These are phyloP conservation scores for Pseudomyrmex flavicornis DNA, from an alignment of 1,140 invertebrate species.

Conservation along the genomic window DNA sequence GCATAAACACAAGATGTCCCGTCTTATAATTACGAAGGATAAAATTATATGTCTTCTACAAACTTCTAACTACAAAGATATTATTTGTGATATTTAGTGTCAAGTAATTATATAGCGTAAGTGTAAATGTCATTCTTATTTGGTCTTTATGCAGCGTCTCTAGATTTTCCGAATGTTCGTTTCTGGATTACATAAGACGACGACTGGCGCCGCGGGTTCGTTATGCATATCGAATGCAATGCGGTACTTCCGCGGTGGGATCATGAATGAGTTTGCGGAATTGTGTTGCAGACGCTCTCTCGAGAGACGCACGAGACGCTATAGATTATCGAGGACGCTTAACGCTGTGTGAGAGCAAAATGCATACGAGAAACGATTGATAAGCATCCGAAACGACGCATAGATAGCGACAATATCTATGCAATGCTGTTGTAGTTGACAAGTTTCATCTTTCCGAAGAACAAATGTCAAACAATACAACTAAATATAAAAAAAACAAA, in stretches of 20 bases:
- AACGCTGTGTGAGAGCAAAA: constrained; percentile 54
- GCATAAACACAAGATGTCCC: background rate
- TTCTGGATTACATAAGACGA: constrained; percentile 20
- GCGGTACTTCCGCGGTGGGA: constrained; percentile 45
- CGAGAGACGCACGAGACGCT: constrained; percentile 43
- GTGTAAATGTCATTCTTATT: background rate
- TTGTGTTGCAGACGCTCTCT: constrained; percentile 53
- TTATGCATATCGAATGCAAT: constrained; percentile 16
- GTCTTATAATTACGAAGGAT: background rate
- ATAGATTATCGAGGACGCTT: constrained; percentile 58
- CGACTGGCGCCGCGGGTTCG: background rate
- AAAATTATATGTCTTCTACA: background rate
- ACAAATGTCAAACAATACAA: no score
- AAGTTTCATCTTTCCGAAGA: no score
- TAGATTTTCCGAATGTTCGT: constrained; percentile 1
- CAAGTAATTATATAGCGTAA: background rate
- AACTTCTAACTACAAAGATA: background rate
- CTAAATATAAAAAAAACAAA: no score
- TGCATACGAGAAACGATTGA: background rate
- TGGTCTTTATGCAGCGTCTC: background rate
- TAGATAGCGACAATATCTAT: no score
- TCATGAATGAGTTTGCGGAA: constrained; percentile 57
- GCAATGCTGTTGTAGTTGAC: no score
- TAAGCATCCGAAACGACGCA: no score
- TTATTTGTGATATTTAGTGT: background rate